These are phyloP conservation scores for Actenoides lindsayi DNA, from an alignment of 2,113 vertebrate genomes.

Conservation along the genomic window DNA sequence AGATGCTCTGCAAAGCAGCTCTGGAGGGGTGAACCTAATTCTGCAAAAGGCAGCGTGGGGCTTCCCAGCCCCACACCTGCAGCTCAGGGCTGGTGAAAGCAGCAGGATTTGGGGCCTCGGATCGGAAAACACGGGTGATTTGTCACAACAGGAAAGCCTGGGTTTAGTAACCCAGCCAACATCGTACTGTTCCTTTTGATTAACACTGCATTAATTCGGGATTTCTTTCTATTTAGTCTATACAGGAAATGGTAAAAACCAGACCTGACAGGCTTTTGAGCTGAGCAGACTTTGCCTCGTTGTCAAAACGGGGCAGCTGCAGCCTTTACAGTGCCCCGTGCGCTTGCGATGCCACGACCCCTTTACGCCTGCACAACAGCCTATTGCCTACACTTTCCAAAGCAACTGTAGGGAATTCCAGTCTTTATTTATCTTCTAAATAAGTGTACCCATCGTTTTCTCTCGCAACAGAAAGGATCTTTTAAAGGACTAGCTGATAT, in stretches of 20 bases:
- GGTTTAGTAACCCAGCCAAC: background rate
- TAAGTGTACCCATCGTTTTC: background rate
- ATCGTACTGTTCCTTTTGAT: background rate
- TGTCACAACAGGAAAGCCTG: background rate
- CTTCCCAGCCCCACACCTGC: background rate
- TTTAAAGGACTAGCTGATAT: background rate
- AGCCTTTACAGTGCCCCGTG: background rate
- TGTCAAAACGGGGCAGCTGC: background rate
- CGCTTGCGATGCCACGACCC: background rate
- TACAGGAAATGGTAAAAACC: background rate
- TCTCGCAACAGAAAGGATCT: background rate
- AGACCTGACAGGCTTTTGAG: background rate
- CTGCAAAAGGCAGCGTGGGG: background rate
- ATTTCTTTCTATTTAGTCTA: slow-evolving; percentile 20
- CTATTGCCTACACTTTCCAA: background rate
- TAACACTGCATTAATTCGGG: background rate
- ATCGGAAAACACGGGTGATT: background rate
- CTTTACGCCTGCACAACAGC: background rate
- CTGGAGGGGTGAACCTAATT: background rate
- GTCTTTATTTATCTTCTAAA: background rate
- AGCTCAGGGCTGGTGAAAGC: background rate
- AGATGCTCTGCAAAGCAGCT: background rate
- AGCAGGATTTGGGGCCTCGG: background rate
- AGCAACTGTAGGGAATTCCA: background rate
- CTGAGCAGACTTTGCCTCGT: background rate